These are phyloP conservation scores for Coluber constrictor DNA, from an alignment of 2,797 vertebrate species.

Conservation along the genomic window DNA sequence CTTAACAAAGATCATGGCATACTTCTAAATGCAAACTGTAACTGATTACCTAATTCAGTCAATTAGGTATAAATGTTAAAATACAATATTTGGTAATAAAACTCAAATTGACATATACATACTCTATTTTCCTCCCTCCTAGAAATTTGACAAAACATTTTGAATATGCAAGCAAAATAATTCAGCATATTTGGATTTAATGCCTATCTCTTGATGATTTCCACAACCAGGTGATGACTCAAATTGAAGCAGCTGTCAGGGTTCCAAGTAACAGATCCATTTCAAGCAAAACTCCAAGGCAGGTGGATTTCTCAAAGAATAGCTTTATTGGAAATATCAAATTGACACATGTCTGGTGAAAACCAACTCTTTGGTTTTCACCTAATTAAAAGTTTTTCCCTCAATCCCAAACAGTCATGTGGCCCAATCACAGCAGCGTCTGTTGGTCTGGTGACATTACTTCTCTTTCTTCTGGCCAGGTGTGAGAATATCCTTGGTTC, in stretches of 20 bases:
- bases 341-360: no score
- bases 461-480: no score
- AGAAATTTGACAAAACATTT: slow-evolving; percentile 20
- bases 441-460: no score
- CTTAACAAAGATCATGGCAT: background rate
- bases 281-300: no score
- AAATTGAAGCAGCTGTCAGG: background rate
- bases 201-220: background rate
- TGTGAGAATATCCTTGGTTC: no score
- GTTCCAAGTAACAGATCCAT: no score
- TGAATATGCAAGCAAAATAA: slow-evolving; percentile 1
- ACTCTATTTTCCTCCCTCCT: background rate
- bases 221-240: background rate
- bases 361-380: no score
- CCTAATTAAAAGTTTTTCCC: no score
- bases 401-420: no score
- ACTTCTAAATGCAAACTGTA: slow-evolving; percentile 10
- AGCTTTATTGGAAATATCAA: no score
- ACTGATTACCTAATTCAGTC: background rate
- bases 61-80: background rate
- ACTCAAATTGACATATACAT: slow-evolving; percentile 8
- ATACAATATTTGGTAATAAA: slow-evolving; percentile 1
- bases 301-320: no score
- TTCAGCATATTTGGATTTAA: background rate
- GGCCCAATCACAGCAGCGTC: no score